A percentile compares a stretch with the other conserved stretches of the same genome.
phyloP scores from a whole-genome alignment of 2,888 invertebrate genomes.

The Melolontha melolontha region DNA sequence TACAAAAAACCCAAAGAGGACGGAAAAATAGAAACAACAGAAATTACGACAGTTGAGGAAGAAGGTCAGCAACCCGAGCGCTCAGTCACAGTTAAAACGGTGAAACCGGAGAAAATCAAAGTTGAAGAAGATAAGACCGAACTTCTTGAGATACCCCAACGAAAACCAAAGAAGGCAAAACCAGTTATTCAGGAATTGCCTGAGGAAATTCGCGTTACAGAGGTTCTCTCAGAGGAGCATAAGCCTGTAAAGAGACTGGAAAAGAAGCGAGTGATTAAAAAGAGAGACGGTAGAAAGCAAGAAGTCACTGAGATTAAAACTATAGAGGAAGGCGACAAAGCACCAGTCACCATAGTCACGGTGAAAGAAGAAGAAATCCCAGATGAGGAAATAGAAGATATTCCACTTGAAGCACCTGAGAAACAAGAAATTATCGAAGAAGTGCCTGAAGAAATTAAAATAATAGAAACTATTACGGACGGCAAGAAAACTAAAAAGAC shows the following conservation, averaged over 20 bases:
- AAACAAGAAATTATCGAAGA: slow-evolving; percentile 56
- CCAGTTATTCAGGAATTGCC: slow-evolving; percentile 51
- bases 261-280: slow-evolving; percentile 57
- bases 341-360: slow-evolving; percentile 63
- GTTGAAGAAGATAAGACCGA: neutral
- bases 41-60: slow-evolving; percentile 59
- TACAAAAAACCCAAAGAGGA: slow-evolving; percentile 52
- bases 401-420: slow-evolving; percentile 47
- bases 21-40: slow-evolving; percentile 58
- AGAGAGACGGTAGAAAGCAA: slow-evolving; percentile 57
- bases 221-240: slow-evolving; percentile 54
- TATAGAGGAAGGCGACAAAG: slow-evolving; percentile 64
- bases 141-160: slow-evolving; percentile 50
- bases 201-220: slow-evolving; percentile 52
- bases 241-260: slow-evolving; percentile 51
- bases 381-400: slow-evolving; percentile 49
- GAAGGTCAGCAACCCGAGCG: slow-evolving; percentile 56
- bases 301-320: slow-evolving; percentile 65
- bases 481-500: slow-evolving; percentile 56
- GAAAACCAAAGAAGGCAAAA: slow-evolving; percentile 33
- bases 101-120: slow-evolving; percentile 38
- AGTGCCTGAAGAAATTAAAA: slow-evolving; percentile 57
- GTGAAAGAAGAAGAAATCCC: slow-evolving; percentile 55
- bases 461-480: slow-evolving; percentile 46
- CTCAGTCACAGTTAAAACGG: slow-evolving; percentile 50